These are phyloP conservation scores for Drosophila sproati DNA, from an alignment of 1,140 invertebrate species.

Conservation along the genomic window DNA sequence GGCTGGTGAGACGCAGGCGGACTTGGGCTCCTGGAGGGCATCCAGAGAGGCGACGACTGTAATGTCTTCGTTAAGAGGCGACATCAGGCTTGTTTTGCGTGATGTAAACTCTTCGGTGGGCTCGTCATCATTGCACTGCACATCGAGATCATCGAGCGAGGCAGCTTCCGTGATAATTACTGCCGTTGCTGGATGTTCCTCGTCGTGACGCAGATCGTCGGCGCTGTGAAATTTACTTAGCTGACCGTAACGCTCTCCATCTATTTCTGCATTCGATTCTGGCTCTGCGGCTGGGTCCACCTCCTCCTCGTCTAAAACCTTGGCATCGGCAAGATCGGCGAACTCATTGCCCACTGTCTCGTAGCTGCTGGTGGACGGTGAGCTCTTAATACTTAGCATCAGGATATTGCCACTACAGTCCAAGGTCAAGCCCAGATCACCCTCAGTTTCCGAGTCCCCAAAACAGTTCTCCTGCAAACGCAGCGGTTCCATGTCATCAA, in stretches of 20 bases:
- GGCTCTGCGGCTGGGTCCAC: slow-evolving; percentile 29
- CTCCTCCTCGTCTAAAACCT: slow-evolving; percentile 22
- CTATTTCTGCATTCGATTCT: slow-evolving; percentile 35
- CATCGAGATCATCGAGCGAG: slow-evolving; percentile 71
- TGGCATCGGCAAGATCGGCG: slow-evolving; percentile 62
- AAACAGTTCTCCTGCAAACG: slow-evolving; percentile 80
- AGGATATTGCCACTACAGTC: slow-evolving; percentile 66
- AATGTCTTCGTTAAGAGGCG: slow-evolving; percentile 79
- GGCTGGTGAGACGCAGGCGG: slow-evolving; percentile 90
- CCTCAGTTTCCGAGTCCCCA: slow-evolving; percentile 65
- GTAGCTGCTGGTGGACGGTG: slow-evolving; percentile 83
- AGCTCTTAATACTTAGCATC: slow-evolving; percentile 80
- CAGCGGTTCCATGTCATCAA: slow-evolving; percentile 75
- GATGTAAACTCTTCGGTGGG: slow-evolving; percentile 76
- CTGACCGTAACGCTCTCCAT: slow-evolving; percentile 29
- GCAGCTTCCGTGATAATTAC: slow-evolving; percentile 89
- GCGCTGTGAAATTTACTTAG: slow-evolving; percentile 74
- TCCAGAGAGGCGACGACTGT: slow-evolving; percentile 79
- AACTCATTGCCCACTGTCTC: slow-evolving; percentile 84
- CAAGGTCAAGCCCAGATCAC: slow-evolving; percentile 56
- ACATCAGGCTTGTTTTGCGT: slow-evolving; percentile 81
- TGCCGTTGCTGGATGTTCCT: slow-evolving; percentile 65
- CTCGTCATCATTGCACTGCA: slow-evolving; percentile 73
- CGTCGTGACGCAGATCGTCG: slow-evolving; percentile 63
- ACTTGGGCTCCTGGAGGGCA: slow-evolving; percentile 85